Evolutionary conservation across 2,113 vertebrate species (phyloP).

Genomic region (Marmota monax): DNA sequence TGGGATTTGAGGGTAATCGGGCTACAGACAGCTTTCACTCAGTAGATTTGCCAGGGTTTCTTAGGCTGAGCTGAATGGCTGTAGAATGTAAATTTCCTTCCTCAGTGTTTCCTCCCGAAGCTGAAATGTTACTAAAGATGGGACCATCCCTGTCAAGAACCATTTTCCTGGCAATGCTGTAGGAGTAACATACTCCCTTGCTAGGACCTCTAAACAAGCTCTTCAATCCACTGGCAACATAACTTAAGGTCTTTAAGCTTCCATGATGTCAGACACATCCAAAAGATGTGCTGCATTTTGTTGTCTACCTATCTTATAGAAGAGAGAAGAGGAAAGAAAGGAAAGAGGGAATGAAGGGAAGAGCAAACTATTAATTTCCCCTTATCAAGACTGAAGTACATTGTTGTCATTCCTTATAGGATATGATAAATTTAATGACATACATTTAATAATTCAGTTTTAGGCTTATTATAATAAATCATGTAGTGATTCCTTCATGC

Average conservation of each 20-base stretch:
- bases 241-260: no score
- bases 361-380: not conserved
- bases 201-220: not conserved
- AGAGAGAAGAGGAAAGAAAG: no score
- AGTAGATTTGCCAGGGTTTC: not conserved
- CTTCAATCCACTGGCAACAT: no score
- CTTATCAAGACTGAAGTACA: not conserved
- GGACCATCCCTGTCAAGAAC: no score
- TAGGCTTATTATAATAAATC: not conserved
- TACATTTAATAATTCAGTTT: not conserved
- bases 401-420: not conserved
- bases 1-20: not conserved
- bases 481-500: no score
- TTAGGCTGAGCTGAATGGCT: not conserved
- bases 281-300: no score
- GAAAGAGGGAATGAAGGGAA: not conserved
- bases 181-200: not conserved
- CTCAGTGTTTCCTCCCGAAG: no score
- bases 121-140: no score
- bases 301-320: no score
- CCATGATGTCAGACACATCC: no score
- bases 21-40: not conserved
- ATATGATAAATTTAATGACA: not conserved
- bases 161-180: not conserved
- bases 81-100: no score